Percentiles rank a stretch among this genome's conserved stretches.
These are phyloP conservation scores for Eulacestoma nigropectus DNA, from an alignment of 2,113 vertebrate genomes.

Conservation along the genomic window DNA sequence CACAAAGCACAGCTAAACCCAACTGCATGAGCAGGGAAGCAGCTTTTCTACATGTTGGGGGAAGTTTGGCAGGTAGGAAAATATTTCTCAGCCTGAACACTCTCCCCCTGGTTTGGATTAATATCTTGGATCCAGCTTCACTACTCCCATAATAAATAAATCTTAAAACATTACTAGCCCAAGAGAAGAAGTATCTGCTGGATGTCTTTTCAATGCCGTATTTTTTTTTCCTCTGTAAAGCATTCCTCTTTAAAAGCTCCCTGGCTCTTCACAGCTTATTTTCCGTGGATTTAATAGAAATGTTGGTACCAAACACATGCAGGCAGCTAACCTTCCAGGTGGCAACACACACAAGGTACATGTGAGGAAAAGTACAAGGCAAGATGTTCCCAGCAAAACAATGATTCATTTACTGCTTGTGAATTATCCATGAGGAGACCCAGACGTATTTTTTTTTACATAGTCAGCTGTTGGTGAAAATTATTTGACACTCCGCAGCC, in stretches of 20 bases:
- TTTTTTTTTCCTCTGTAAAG: not conserved
- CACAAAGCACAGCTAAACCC: not conserved
- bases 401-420: not conserved
- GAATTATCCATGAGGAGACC: not conserved
- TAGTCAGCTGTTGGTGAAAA: not conserved
- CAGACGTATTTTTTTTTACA: not conserved
- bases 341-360: not conserved
- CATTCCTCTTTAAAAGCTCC: not conserved
- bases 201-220: not conserved
- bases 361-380: not conserved
- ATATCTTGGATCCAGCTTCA: not conserved
- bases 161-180: not conserved
- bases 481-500: not conserved
- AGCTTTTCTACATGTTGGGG: not conserved
- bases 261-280: not conserved
- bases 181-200: not conserved
- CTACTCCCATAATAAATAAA: not conserved
- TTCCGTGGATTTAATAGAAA: not conserved
- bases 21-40: not conserved
- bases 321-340: not conserved
- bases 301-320: no score
- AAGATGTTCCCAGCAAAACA: not conserved
- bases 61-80: not conserved
- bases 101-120: conserved; percentile 10
- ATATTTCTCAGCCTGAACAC: not conserved